Evolutionary conservation across 2,888 invertebrate genomes (phyloP), one percentile per base, ranked within the genome.

Genomic region (Crioceris asparagi): DNA sequence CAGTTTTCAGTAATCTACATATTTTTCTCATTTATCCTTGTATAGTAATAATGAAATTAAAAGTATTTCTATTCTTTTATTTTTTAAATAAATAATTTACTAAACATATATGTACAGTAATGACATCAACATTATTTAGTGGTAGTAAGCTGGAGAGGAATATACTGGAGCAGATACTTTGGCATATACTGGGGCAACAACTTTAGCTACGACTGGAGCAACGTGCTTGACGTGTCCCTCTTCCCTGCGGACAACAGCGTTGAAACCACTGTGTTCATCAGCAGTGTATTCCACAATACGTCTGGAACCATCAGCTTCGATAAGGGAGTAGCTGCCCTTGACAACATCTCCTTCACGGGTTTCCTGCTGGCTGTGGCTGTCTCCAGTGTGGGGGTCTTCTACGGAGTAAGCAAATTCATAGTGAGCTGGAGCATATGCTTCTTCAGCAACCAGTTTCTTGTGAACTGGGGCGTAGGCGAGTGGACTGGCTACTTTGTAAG

Each of bases 261-360:
- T 68, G 59, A 72, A 72, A 38, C 72, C 71, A 42, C 56, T 65
- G 47, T 67, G 65, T 15, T 64, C 59, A 51, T 70, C 71, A 17
- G 71, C 67, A 34, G 64, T 63, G 55, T 72, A 72, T 11, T 69
- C 65, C 12, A 72, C 72, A 26, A 64, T 60, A 41, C 72, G 65
- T 38, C 61, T 63, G 47, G 64, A 62, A 18, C 71, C 71, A 57
- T 71, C 71, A 16, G 71, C 53, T 44, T 71, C 71, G 43, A 71
- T 58, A 2, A 72, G 52, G 39, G 68, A 66, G 50, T 71, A 72
- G 45, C 61, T 58, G 5, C 71, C 71, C 12, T 32, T 32, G 27
- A 27, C 7, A n/a, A 27, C 21, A 10, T 21, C 21, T 21, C 21
- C 21, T 21, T 21, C 21, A 21, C 21, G 21, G 7, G 21, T 21